These are phyloP conservation scores for Elysia crispata DNA, from an alignment of 2,888 invertebrate genomes.

Conservation along the genomic window DNA sequence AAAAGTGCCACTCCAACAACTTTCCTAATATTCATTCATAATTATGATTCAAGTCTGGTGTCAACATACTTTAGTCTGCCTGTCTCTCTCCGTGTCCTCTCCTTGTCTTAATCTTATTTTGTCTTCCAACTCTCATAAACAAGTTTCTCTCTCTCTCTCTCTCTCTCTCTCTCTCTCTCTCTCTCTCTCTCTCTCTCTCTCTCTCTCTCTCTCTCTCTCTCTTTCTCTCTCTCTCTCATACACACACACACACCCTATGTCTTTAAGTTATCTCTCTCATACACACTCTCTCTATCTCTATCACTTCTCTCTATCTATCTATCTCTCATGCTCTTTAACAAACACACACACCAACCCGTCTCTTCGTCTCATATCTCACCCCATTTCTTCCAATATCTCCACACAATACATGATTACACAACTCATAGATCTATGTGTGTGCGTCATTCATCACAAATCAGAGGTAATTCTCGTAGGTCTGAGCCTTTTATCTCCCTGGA, in stretches of 20 bases:
- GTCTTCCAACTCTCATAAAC: not conserved
- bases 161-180: constrained; percentile 1
- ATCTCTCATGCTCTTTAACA: not conserved
- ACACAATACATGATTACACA: too few relatives aligned
- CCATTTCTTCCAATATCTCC: not conserved
- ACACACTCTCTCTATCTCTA: not conserved
- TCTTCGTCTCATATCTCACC: not conserved
- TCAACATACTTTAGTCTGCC: not conserved
- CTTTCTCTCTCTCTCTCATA: not conserved
- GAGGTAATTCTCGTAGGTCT: too few relatives aligned
- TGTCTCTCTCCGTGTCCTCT: constrained; percentile 13
- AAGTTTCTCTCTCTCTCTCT: not conserved
- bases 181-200: not conserved
- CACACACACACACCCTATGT: too few relatives aligned
- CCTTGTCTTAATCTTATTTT: not conserved
- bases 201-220: not conserved
- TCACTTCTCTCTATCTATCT: not conserved
- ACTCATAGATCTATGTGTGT: too few relatives aligned
- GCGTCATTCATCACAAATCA: too few relatives aligned
- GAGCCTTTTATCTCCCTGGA: too few relatives aligned
- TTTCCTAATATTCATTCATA: too few relatives aligned
- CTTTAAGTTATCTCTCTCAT: not conserved
- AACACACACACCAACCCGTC: too few relatives aligned
- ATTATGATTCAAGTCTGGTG: not conserved
- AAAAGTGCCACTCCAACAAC: too few relatives aligned